Conservation (phyloP, 2,888 invertebrate species). For the Melanotus villosus region DNA sequence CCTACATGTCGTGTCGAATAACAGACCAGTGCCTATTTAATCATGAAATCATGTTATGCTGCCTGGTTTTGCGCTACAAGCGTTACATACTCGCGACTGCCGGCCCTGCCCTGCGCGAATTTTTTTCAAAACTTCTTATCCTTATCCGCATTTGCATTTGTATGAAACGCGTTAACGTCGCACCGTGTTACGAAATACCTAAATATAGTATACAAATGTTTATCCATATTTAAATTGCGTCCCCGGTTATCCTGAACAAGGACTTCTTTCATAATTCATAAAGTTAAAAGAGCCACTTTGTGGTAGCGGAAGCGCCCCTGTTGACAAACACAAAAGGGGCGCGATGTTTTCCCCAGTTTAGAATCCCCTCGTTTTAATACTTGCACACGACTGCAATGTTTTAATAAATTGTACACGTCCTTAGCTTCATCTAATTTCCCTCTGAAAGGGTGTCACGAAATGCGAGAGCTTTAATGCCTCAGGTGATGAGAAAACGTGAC, state of each 20-base stretch:
- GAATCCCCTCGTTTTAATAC: background rate
- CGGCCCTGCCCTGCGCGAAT: constrained; percentile 21
- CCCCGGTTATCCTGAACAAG: background rate
- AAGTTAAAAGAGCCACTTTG: background rate
- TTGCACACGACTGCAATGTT: background rate
- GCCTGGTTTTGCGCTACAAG: constrained; percentile 11
- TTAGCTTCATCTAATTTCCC: no score
- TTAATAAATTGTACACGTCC: constrained; percentile 2
- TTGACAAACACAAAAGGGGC: background rate
- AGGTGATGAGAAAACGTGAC: no score
- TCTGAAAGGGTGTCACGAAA: no score
- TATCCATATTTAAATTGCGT: constrained; percentile 3
- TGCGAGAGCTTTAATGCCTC: no score
- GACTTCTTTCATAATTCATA: constrained; percentile 15
- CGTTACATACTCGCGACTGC: background rate
- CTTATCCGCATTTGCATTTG: constrained; percentile 11
- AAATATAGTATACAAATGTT: constrained; percentile 6
- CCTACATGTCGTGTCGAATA: constrained; percentile 42
- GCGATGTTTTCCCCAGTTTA: background rate
- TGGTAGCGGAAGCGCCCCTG: background rate
- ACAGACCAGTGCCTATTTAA: constrained; percentile 35
- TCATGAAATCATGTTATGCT: constrained; percentile 33
- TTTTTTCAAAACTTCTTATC: constrained; percentile 16
- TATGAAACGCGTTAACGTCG: background rate
- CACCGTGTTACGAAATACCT: constrained; percentile 6